Base-by-base conservation (phyloP, 2,888 invertebrate species). In the Ophion slaviceki region DNA sequence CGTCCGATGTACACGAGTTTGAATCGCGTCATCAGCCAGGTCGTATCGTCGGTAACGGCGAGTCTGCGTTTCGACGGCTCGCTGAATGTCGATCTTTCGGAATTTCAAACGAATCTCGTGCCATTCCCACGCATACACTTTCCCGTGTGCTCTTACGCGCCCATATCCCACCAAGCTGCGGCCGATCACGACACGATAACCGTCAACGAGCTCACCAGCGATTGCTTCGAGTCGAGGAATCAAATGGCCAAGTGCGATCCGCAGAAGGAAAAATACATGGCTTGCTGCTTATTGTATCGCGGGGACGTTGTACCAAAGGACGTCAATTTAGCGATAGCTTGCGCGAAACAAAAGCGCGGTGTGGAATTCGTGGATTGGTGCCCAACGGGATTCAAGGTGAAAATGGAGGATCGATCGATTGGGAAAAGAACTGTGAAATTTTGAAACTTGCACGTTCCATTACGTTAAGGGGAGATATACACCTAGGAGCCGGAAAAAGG, bases 291-390 rank as follows among this genome's bases (percentile, higher is more conserved):
- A 70, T 87, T 91, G 14, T 91, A 91, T 84, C 86, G 91, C 53
- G 89, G 91, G 61, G 89, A 90, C 66, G 88, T 91, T 8, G 89
- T 90, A 2, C 90, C 91, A 0, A 92, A 92, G 75, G 95, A 95
- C 88, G 95, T 95, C 24, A 95, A 95, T 88, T 94, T 94, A 1
- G 94, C 95, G 20, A 95, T 95, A 82, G 94, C 94, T 17, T 93
- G 94, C 80, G 95, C 95, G 90, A 95, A 95, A 91, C 95, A 95
- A 68, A 95, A 95, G 91, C 92, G 95, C 80, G 93, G 94, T 32
- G 94, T 95, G 82, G 95, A 95, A 91, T 96, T 96, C 89, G 95
- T 95, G 2, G 95, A 95, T 87, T 95, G 95, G 95, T 95, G 95
- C 89, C 95, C 95, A 10, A 95, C 95, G 11, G 95, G 95, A n/a